Base-by-base conservation (phyloP, 2,113 vertebrate species). In the Centrocercus urophasianus region DNA sequence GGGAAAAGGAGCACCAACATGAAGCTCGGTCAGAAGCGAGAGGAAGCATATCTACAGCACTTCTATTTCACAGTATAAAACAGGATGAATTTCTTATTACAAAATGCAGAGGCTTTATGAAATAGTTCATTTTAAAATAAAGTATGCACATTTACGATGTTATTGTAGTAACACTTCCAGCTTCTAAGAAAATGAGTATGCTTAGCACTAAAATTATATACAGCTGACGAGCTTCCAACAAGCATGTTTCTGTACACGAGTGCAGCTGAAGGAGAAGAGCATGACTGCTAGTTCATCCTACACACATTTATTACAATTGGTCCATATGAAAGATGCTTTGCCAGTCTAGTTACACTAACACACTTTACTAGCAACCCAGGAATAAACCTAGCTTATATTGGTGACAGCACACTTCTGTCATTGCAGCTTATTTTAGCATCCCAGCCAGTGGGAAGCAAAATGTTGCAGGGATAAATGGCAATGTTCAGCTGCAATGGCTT, bases 181-280 rank as follows among this genome's bases (percentile, higher is more conserved):
- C 64, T 88, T 86, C 77, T 86, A 83, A 79, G 83, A 74, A 96
- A 95, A 91, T 80, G 40, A 85, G 45, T 78, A 88, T 77, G 72
- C 69, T 95, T 90, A 76, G 88, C 40, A 3, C 86, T 90, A 91
- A 84, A 95, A 96, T 92, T 82, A 96, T 21, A 77, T 43, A 67
- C 50, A 90, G 81, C 70, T 95, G 93, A 89, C 73, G 89, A 89
- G 72, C 66, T 59, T 83, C 59, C 84, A 94, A 85, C 50, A 83
- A 85, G 59, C 38, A 60, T 71, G 82, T 88, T 91, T 91, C 93
- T 66, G 54, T 73, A 67, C 71, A 28, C 9, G 60, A 95, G 61
- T 7, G 30, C 17, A 10, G 75, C 79, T 50, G 82, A 54, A 89
- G 59, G 59, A 80, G 10, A 88, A 69, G 36, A 89, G 34, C 84